Evolutionary conservation across 2,888 invertebrate species (phyloP).

Genomic region (Sesia apiformis): DNA sequence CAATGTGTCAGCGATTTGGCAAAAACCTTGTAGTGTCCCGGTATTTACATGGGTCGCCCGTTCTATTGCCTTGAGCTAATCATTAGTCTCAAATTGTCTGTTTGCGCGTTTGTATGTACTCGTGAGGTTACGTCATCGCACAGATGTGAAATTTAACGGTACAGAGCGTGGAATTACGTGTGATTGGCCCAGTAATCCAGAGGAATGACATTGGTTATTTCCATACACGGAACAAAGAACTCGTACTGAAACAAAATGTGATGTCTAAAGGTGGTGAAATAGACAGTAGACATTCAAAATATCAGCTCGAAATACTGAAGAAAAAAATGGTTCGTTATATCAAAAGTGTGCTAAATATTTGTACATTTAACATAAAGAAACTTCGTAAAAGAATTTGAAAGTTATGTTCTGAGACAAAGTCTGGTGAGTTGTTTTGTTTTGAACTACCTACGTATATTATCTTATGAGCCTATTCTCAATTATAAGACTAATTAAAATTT

Average conservation of each 20-base stretch:
- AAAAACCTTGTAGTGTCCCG: slow-evolving; percentile 19
- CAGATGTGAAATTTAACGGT: slow-evolving; percentile 4
- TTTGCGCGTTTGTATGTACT: not conserved
- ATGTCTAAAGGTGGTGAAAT: not conserved
- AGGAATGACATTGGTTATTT: slow-evolving; percentile 4
- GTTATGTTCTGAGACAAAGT: too few species aligned
- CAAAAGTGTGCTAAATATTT: too few species aligned
- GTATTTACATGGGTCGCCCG: slow-evolving; percentile 15
- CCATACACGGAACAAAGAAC: slow-evolving; percentile 1
- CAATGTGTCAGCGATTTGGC: not conserved
- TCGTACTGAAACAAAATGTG: not conserved
- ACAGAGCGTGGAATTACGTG: not conserved
- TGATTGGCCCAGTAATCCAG: not conserved
- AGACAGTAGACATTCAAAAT: not conserved
- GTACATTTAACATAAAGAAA: too few species aligned
- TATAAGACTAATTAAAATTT: too few species aligned
- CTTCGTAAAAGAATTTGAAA: too few species aligned
- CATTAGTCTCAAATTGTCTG: slow-evolving; percentile 28
- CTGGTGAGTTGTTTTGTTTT: too few species aligned
- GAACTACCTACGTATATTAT: too few species aligned
- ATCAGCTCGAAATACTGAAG: too few species aligned
- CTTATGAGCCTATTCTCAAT: too few species aligned
- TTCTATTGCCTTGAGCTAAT: slow-evolving; percentile 57
- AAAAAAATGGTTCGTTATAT: too few species aligned
- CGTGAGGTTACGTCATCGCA: slow-evolving; percentile 6